Evolutionary conservation across 1,140 invertebrate species (phyloP).

Genomic region (Phocides pigmalion): DNA sequence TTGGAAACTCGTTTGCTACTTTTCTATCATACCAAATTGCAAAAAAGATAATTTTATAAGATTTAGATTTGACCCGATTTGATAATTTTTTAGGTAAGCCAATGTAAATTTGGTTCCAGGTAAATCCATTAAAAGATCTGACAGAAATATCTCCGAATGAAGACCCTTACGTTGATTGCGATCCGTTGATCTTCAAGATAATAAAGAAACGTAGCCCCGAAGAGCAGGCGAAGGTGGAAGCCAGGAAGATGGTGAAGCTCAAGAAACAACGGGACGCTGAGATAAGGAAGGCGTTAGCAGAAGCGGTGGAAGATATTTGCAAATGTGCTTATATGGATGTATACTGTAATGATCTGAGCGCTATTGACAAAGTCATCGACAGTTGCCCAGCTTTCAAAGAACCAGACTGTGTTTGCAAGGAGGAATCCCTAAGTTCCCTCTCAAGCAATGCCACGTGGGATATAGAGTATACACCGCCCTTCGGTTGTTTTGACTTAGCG

Average conservation of each 20-base stretch:
- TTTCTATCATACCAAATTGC: no score
- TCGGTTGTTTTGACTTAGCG: conserved; percentile 73
- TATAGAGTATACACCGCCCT: conserved; percentile 78
- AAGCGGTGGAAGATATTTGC: conserved; percentile 77
- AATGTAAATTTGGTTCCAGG: conserved; percentile 49
- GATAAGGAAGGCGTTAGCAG: conserved; percentile 71
- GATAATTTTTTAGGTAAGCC: not conserved
- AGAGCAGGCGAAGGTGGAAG: conserved; percentile 75
- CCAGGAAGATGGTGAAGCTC: conserved; percentile 72
- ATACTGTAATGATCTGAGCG: conserved; percentile 75
- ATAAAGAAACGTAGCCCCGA: conserved; percentile 81
- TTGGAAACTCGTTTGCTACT: no score
- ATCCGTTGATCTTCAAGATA: conserved; percentile 85
- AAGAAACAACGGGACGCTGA: conserved; percentile 74
- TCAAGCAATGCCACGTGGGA: conserved; percentile 81
- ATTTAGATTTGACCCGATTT: no score
- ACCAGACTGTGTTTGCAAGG: conserved; percentile 70
- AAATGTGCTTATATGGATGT: conserved; percentile 82
- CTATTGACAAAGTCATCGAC: conserved; percentile 76
- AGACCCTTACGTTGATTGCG: conserved; percentile 85
- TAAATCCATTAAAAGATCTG: conserved; percentile 84
- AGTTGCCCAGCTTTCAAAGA: conserved; percentile 75
- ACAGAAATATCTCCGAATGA: conserved; percentile 78
- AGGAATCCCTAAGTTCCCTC: conserved; percentile 69
- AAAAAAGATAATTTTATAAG: no score